A percentile compares a stretch with the other conserved stretches of the same genome.
Evolutionary conservation across 1,140 invertebrate genomes (phyloP).

Genomic region (Mactra quadrangularis): DNA sequence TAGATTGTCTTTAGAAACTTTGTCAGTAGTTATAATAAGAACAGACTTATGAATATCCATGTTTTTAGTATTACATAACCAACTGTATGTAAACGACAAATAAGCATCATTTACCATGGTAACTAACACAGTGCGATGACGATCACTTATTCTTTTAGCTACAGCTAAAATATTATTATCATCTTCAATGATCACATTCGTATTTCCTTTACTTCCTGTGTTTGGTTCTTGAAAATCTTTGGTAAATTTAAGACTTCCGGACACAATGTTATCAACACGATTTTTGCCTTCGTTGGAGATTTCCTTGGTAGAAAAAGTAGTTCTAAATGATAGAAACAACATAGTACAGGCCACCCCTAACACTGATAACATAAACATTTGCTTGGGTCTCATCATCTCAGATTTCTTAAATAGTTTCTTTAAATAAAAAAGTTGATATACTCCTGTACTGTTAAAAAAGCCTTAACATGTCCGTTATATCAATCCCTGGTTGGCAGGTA

Average conservation of each 20-base stretch:
- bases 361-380: slow-evolving; percentile 1
- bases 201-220: neutral
- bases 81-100: slow-evolving; percentile 73
- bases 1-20: slow-evolving; percentile 60
- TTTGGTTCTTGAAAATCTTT: neutral
- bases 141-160: slow-evolving; percentile 23
- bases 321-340: neutral
- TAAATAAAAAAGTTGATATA: no score
- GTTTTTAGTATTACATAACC: slow-evolving; percentile 75
- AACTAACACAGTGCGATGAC: slow-evolving; percentile 63
- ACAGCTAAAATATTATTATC: slow-evolving; percentile 41
- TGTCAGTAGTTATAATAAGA: slow-evolving; percentile 71
- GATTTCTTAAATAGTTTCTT: no score
- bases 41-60: slow-evolving; percentile 71
- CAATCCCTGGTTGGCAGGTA: no score
- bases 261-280: neutral
- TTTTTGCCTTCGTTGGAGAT: neutral
- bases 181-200: neutral
- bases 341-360: neutral
- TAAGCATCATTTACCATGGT: slow-evolving; percentile 77
- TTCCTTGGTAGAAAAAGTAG: neutral
- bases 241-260: neutral
- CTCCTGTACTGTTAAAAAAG: no score
- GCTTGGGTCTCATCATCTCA: slow-evolving; percentile 23
- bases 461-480: no score